These are phyloP conservation scores for Anas acuta DNA, from an alignment of 2,797 vertebrate species.

Conservation along the genomic window DNA sequence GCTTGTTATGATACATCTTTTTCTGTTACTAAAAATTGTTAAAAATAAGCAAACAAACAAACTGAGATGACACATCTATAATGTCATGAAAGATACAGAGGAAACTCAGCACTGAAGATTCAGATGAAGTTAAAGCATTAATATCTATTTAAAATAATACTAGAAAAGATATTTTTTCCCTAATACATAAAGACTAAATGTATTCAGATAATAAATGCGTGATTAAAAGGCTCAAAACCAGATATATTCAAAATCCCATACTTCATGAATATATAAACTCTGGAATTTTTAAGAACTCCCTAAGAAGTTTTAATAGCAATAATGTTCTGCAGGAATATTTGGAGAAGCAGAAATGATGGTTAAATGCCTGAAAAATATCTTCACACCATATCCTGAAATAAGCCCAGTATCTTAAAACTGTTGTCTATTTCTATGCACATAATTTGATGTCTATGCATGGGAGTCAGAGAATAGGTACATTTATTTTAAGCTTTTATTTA, in stretches of 20 bases:
- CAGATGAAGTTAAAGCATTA: neutral
- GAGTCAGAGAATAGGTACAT: neutral
- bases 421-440: neutral
- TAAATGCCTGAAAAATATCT: constrained; percentile 15
- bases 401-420: neutral
- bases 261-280: neutral
- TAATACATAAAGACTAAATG: neutral
- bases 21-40: neutral
- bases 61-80: neutral
- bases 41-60: constrained; percentile 26
- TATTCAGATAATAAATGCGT: neutral
- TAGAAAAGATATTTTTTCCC: neutral
- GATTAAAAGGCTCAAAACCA: neutral
- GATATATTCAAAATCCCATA: neutral
- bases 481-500: neutral
- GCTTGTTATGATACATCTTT: neutral
- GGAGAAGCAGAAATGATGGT: neutral
- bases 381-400: neutral
- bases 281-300: neutral
- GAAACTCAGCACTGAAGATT: neutral
- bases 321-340: neutral
- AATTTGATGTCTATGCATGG: neutral
- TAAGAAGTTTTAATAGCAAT: neutral
- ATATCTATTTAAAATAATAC: neutral
- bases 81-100: neutral